Base-by-base conservation (phyloP, 2,888 invertebrate genomes). In the Phytoseiulus persimilis region DNA sequence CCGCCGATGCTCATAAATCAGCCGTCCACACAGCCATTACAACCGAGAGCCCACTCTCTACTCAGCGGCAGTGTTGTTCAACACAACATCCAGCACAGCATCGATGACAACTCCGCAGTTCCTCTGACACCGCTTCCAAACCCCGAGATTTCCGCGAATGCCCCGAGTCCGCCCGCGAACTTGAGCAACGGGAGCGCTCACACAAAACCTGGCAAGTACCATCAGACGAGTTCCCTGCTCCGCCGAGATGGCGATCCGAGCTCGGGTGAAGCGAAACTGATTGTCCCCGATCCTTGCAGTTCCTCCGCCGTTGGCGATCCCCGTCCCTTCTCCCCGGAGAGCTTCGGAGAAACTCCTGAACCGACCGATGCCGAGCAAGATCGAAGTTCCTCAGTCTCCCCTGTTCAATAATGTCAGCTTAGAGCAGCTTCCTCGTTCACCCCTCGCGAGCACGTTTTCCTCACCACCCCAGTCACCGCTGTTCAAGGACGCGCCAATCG, bases 401-500 rank as follows among this genome's bases (percentile, higher is more conserved):
- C 23, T 87, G n/a, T 87, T 39, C 33, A 87, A 87, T 9, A 87
- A 87, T 87, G 39, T 87, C n/a, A 87, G 39, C 5, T 45, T 87
- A n/a, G 87, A 87, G 14, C n/a, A 33, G 33, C 87, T 39, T 33
- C 87, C 87, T 32, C 87, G 87, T 5, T 87, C 87, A 28, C 87
- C 87, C 9, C 33, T 87, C 3, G 32, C 87, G 31, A 87, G 23
- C 0, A 87, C 39, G 9, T 45, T 87, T 23, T 87, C 87, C 45
- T 87, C 87, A n/a, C 87, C 87, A 32, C 87, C 87, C 31, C 87
- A 87, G 87, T 87, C 87, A 28, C 87, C 87, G 45, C 45, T 87
- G 33, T 39, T 39, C 32, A 87, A 33, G 32, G 87, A 39, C 6
- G 33, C 87, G 28, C 87, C 87, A 32, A n/a, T 87, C 14, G 87